Evolutionary conservation across 2,113 vertebrate species (phyloP).

Genomic region (Phycodurus eques): DNA sequence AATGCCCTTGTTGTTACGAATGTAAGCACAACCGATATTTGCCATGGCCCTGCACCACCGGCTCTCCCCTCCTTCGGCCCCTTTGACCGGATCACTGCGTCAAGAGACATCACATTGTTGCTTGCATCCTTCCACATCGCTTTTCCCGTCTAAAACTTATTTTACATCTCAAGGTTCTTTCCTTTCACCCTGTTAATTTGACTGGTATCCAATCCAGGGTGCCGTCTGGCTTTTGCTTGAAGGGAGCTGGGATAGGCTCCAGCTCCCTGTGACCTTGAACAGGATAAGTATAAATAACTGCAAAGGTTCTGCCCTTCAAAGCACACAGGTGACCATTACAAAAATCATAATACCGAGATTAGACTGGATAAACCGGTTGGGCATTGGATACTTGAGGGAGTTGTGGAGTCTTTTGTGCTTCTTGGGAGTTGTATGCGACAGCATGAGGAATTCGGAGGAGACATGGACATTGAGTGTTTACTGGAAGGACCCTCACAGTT

Average conservation of each 20-base stretch:
- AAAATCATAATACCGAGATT: neutral
- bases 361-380: neutral
- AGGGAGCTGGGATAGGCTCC: neutral
- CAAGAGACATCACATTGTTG: constrained; percentile 24
- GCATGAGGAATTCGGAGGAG: no score
- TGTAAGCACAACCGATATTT: constrained; percentile 27
- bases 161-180: neutral
- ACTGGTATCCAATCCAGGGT: neutral
- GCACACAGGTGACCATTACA: neutral
- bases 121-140: constrained; percentile 10
- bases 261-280: no score
- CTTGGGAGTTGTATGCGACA: neutral
- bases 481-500: neutral
- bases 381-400: neutral
- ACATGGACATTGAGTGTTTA: neutral
- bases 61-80: constrained; percentile 47
- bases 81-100: constrained; percentile 26
- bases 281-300: neutral
- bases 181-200: neutral
- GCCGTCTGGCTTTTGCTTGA: neutral
- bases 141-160: constrained; percentile 19
- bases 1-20: constrained; percentile 44
- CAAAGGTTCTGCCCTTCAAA: neutral
- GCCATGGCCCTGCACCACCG: constrained; percentile 10
- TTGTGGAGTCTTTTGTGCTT: neutral